Base-by-base conservation (phyloP, 2,888 invertebrate genomes). In the Cheilosia impressa region DNA sequence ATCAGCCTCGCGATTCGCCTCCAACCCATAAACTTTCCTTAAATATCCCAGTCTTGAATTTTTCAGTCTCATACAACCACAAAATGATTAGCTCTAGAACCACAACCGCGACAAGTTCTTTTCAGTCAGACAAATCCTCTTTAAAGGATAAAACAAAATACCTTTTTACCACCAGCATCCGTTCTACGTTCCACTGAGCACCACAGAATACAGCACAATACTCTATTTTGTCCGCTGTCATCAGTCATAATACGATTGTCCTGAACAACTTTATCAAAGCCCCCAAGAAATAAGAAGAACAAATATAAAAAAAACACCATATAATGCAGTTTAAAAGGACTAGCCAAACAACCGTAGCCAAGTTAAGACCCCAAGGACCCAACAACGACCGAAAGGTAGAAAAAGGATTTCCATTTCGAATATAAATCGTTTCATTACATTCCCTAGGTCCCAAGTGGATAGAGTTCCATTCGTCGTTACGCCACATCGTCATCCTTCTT, bases 381-480 rank as follows among this genome's bases (percentile, higher is more conserved):
- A 9, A 38, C 24, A 27, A 65, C 24, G 24, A 63, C n/a, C 9
- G 24, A 22, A 24, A 45, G 38, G 19, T 38, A 7, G 4, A 50
- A 76, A 60, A 82, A 77, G 27, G 34, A 50, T 71, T 58, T 38
- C 72, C 47, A 47, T 60, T 66, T 82, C 66, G 66, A 66, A 77
- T 72, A 83, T 72, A 77, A 78, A 78, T 78, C 72, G 72, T 77
- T 78, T 83, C 66, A 77, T 83, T 78, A 72, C 53, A 60, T 24
- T 66, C 62, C 77, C 77, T 66, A 41, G 38, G 62, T 55, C 47
- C 62, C 78, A 57, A 34, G 55, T 43, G 78, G 66, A 77, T 77
- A 72, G 77, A 82, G 62, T 83, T 82, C 38, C 77, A 53, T 72
- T 77, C 72, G 60, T 41, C 71, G 53, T 72, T 77, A 60, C 53